phyloP scores from a whole-genome alignment of 2,888 invertebrate genomes.

The Cheilosia scutellata region DNA sequence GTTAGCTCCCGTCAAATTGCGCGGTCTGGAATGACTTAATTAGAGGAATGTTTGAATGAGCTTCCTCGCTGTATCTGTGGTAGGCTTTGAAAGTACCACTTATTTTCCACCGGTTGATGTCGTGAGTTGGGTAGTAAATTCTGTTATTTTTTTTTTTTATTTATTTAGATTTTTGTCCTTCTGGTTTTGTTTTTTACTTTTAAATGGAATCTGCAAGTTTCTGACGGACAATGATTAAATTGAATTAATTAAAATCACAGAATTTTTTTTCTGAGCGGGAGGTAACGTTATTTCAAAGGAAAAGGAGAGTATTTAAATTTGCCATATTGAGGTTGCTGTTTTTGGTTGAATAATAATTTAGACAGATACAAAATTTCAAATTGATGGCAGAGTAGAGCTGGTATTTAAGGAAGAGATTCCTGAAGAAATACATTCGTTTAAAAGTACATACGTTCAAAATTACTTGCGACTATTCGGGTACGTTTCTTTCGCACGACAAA shows the following conservation, averaged over 20 bases:
- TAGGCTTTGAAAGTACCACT: slow-evolving; percentile 15
- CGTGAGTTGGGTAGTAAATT: background rate
- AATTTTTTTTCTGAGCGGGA: slow-evolving; percentile 1
- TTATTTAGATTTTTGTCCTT: background rate
- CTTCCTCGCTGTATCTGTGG: slow-evolving; percentile 1
- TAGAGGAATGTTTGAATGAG: slow-evolving; percentile 43
- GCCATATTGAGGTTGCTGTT: background rate
- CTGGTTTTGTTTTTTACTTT: background rate
- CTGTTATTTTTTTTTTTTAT: too few relatives aligned
- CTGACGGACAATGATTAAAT: slow-evolving; percentile 48
- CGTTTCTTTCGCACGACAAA: too few relatives aligned
- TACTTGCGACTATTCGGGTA: too few relatives aligned
- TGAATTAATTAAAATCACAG: slow-evolving; percentile 41
- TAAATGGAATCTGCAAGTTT: slow-evolving; percentile 13
- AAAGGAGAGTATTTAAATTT: background rate
- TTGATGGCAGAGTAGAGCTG: too few relatives aligned
- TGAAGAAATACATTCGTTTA: too few relatives aligned
- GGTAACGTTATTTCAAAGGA: background rate
- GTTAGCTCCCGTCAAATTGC: slow-evolving; percentile 41
- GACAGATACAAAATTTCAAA: too few relatives aligned
- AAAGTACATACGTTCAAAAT: too few relatives aligned
- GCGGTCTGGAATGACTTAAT: slow-evolving; percentile 54
- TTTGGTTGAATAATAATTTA: too few relatives aligned
- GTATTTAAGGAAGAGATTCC: too few relatives aligned
- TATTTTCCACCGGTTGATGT: slow-evolving; percentile 34